Conservation (phyloP, 2,113 vertebrate genomes). For the Eptesicus fuscus region DNA sequence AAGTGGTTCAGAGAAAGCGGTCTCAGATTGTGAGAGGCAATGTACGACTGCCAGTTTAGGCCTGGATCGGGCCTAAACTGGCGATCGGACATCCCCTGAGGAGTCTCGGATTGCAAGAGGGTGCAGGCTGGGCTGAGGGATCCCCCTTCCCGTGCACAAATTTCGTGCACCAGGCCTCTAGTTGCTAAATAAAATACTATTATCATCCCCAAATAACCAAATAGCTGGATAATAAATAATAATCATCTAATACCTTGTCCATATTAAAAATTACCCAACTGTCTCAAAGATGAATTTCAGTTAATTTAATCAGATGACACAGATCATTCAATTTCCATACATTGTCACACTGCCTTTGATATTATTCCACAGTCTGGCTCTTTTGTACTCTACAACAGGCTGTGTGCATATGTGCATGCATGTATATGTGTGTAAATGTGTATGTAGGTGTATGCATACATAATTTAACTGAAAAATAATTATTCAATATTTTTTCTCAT, state of each 20-base stretch:
- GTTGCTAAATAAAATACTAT: background rate
- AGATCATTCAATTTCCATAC: background rate
- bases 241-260: background rate
- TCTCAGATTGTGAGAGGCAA: too few relatives aligned
- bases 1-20: too few relatives aligned
- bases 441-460: background rate
- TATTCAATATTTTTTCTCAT: background rate
- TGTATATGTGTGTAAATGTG: background rate
- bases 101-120: too few relatives aligned
- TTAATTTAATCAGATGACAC: background rate
- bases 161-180: too few relatives aligned
- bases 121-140: too few relatives aligned
- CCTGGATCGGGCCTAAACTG: too few relatives aligned
- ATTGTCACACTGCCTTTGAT: background rate
- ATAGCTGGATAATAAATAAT: background rate
- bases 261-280: background rate
- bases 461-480: background rate
- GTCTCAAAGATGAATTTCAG: background rate
- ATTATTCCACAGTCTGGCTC: background rate
- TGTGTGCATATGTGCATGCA: background rate
- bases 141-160: too few relatives aligned
- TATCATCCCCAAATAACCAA: background rate
- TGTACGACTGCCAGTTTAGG: too few relatives aligned
- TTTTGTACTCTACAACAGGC: background rate
- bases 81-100: too few relatives aligned